These are phyloP conservation scores for Erpornis zantholeuca DNA, from an alignment of 2,113 vertebrate genomes.

Conservation along the genomic window DNA sequence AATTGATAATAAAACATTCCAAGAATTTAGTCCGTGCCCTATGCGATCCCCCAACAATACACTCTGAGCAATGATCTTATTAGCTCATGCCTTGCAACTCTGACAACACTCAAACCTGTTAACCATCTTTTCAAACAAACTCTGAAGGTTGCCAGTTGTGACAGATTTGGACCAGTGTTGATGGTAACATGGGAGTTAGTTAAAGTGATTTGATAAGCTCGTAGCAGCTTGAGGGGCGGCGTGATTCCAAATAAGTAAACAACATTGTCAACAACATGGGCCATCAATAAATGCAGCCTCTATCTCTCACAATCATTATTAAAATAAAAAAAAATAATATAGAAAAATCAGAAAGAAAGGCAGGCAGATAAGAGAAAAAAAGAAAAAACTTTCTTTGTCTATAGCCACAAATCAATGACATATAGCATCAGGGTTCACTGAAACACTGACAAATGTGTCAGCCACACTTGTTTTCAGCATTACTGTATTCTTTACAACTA, in stretches of 20 bases:
- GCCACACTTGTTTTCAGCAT: conserved; percentile 12
- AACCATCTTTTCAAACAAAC: conserved; percentile 68
- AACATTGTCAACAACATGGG: conserved; percentile 62
- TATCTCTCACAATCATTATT: conserved; percentile 36
- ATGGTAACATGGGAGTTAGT: conserved; percentile 62
- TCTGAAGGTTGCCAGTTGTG: conserved; percentile 75
- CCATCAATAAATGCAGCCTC: conserved; percentile 34
- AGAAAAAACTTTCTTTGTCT: background rate
- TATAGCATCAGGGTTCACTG: background rate
- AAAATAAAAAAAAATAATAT: background rate
- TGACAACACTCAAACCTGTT: conserved; percentile 38
- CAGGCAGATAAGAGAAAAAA: background rate
- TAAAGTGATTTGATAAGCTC: conserved; percentile 71
- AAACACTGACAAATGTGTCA: conserved; percentile 45
- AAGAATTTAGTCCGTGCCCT: background rate
- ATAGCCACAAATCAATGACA: conserved; percentile 23
- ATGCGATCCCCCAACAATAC: background rate
- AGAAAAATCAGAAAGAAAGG: background rate
- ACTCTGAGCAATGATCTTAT: background rate
- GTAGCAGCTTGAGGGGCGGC: conserved; percentile 76
- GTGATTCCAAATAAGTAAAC: conserved; percentile 68
- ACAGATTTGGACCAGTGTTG: conserved; percentile 73
- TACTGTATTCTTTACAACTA: conserved; percentile 14
- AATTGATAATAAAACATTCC: background rate
- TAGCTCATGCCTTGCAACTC: conserved; percentile 50